Evolutionary conservation across 2,888 invertebrate genomes (phyloP).

Genomic region (Lasioglossum zephyrum): DNA sequence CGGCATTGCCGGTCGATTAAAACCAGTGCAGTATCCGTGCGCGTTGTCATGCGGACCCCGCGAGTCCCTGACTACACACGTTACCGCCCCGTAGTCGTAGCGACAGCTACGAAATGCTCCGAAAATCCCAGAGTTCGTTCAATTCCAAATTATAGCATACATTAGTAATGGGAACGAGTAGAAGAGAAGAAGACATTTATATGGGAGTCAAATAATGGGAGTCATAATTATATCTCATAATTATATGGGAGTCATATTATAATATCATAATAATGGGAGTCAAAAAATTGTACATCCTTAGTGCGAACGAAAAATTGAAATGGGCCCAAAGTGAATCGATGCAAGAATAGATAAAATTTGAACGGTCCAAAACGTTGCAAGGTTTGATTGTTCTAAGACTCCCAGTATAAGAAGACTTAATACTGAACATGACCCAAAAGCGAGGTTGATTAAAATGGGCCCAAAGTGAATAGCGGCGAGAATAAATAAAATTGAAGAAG

Average conservation of each 20-base stretch:
- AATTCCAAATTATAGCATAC: not conserved
- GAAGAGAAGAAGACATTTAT: no score
- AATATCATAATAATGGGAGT: no score
- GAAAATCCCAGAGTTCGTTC: not conserved
- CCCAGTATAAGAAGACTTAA: not conserved
- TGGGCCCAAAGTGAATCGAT: not conserved
- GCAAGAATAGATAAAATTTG: not conserved
- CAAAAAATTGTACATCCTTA: not conserved
- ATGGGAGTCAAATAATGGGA: no score
- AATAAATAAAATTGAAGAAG: not conserved
- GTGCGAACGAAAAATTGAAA: not conserved
- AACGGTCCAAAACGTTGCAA: not conserved
- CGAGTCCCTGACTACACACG: slow-evolving; percentile 73
- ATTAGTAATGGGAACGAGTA: not conserved
- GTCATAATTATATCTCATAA: no score
- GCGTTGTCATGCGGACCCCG: slow-evolving; percentile 75
- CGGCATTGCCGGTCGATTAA: slow-evolving; percentile 61
- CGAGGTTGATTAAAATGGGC: not conserved
- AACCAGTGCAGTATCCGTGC: slow-evolving; percentile 64
- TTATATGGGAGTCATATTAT: no score
- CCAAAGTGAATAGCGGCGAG: not conserved
- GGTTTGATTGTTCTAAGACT: not conserved
- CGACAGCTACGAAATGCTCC: slow-evolving; percentile 4
- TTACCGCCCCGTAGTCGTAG: slow-evolving; percentile 63
- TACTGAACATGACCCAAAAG: not conserved